phyloP scores from a whole-genome alignment of 2,797 vertebrate species.

The Phalloptychus januarius region DNA sequence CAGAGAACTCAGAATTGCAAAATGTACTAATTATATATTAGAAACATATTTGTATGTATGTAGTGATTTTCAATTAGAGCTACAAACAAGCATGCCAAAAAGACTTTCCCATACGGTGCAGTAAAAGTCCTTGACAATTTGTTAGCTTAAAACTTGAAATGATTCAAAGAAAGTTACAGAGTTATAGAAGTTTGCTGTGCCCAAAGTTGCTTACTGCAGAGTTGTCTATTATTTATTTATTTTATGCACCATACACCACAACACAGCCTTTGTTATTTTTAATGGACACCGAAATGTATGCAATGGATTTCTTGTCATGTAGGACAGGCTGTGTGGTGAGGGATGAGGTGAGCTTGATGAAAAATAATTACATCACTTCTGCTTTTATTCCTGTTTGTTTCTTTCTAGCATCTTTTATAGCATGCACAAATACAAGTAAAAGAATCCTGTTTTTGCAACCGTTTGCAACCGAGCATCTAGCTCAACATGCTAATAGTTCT shows the following conservation, averaged over 20 bases:
- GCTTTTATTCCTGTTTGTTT: too few relatives aligned
- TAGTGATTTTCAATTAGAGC: background rate
- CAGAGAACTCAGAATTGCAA: background rate
- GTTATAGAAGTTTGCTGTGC: background rate
- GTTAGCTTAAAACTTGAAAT: background rate
- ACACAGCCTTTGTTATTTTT: background rate
- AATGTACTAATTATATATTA: too few relatives aligned
- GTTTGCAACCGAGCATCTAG: too few relatives aligned
- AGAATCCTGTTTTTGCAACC: too few relatives aligned
- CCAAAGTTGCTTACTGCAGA: background rate
- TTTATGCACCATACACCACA: background rate
- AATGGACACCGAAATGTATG: background rate
- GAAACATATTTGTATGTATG: background rate
- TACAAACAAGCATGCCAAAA: background rate
- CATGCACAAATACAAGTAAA: background rate
- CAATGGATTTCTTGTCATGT: background rate
- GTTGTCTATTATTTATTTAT: background rate
- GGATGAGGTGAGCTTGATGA: background rate
- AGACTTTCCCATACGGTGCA: background rate
- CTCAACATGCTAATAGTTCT: too few relatives aligned
- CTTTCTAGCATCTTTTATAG: background rate
- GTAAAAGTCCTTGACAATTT: background rate
- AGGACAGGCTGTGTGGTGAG: background rate
- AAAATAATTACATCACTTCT: too few relatives aligned
- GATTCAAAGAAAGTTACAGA: background rate